Base-by-base conservation (phyloP, 2,113 vertebrate genomes). In the Neofelis nebulosa region DNA sequence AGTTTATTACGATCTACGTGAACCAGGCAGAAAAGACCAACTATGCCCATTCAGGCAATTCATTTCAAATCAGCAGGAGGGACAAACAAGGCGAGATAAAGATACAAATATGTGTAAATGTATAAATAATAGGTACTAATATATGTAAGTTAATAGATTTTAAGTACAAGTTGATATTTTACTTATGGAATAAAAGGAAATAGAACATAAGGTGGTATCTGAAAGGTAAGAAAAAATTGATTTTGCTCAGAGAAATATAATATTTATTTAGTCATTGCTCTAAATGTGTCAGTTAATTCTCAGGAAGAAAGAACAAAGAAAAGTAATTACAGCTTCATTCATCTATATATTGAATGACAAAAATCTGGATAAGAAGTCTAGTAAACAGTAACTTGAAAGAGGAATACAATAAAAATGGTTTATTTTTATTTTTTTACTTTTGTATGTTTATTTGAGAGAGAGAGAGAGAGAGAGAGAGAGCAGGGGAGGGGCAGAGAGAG, bases 1-100 rank as follows among this genome's bases (percentile, higher is more conserved):
- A 90, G 19, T 96, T 95, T 87, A 66, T 96, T 92, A 73, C 88
- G 48, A 84, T 69, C 52, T 93, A 23, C 23, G 55, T 90, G 92
- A 96, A 78, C 52, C 63, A 50, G 66, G 14, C 10, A 73, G 21
- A 85, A 7, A 89, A 95, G 57, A 81, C 19, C 29, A 13, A 16
- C 29, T 38, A 57, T 5, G 65, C 27, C 3, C 25, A 79, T 87
- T 71, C 21, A 63, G 33, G 19, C 2, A 57, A 66, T 79, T n/a
- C 50, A 69, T 65, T 94, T 94, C 41, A 90, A 3, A 85, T 94
- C 9, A 81, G 3, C 16, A 89, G 95, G 12, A 57, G 48, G 38
- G 4, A 86, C 3, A 73, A 84, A 45, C 23, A 41, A 55, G 8
- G 1, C 2, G 14, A 29, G 33, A 45, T 65, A 89, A 93, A 81